Evolutionary conservation across 2,113 vertebrate genomes (phyloP).

Genomic region (Pao palembangensis): DNA sequence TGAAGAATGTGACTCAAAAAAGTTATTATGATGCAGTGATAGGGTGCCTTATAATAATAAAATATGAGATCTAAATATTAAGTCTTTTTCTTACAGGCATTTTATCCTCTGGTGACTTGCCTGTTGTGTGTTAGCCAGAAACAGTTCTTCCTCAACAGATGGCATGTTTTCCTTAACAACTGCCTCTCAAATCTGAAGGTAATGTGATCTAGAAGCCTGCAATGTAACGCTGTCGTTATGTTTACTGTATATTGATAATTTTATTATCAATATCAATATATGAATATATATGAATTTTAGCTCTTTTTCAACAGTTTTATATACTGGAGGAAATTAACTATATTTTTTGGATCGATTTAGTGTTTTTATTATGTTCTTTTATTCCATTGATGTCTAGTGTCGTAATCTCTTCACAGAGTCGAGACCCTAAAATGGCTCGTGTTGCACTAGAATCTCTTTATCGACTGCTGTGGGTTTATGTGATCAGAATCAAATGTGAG

Average conservation of each 20-base stretch:
- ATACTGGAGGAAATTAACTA: background rate
- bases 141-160: conserved; percentile 93
- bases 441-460: conserved; percentile 97
- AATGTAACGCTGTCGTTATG: too few species aligned
- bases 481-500: conserved; percentile 99
- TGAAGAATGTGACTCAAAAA: background rate
- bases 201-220: conserved; percentile 7
- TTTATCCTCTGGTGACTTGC: conserved; percentile 93
- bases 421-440: conserved; percentile 96
- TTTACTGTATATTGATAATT: too few species aligned
- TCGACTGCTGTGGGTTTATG: conserved; percentile 96
- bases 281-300: background rate
- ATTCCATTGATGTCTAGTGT: background rate
- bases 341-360: background rate
- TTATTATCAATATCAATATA: too few species aligned
- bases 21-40: background rate
- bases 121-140: conserved; percentile 98
- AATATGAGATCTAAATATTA: background rate
- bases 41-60: background rate
- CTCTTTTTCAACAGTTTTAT: background rate
- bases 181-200: conserved; percentile 98
- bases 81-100: conserved; percentile 45
- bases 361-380: background rate
- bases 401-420: conserved; percentile 77
- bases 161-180: conserved; percentile 97